phyloP scores from a whole-genome alignment of 2,113 vertebrate species.

The Phainopepla nitens region DNA sequence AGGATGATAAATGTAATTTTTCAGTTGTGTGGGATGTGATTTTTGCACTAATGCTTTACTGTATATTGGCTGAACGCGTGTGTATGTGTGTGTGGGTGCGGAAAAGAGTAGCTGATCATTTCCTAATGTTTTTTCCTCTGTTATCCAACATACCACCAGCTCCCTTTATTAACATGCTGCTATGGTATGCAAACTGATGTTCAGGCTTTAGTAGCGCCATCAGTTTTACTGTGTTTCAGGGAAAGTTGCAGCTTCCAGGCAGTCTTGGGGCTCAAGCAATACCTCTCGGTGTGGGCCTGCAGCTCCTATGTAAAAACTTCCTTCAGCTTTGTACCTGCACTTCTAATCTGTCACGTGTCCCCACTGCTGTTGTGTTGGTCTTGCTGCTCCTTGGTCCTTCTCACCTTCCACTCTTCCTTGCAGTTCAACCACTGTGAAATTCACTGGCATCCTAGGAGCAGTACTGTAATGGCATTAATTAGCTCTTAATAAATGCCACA shows the following conservation, averaged over 20 bases:
- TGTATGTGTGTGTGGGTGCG: rapidly evolving
- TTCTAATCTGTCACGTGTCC: not conserved
- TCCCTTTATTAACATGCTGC: not conserved
- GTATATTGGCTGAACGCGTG: not conserved
- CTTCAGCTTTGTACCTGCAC: not conserved
- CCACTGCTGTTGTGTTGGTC: not conserved
- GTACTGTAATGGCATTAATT: not conserved
- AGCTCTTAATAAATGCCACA: not conserved
- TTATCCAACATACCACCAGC: not conserved
- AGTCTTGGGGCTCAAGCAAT: not conserved
- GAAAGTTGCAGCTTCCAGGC: not conserved
- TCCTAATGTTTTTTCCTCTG: not conserved
- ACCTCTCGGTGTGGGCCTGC: not conserved
- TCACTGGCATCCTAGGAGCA: not conserved
- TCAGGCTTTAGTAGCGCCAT: not conserved
- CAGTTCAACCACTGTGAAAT: not conserved
- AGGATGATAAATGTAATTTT: not conserved
- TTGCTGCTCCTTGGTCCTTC: not conserved
- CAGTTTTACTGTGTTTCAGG: not conserved
- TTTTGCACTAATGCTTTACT: not conserved
- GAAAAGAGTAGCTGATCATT: not conserved
- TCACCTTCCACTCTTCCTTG: not conserved
- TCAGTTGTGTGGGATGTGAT: not conserved
- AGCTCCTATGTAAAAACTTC: not conserved
- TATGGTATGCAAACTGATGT: not conserved